Conservation (phyloP, 2,113 vertebrate genomes). For the Lepus timidus region DNA sequence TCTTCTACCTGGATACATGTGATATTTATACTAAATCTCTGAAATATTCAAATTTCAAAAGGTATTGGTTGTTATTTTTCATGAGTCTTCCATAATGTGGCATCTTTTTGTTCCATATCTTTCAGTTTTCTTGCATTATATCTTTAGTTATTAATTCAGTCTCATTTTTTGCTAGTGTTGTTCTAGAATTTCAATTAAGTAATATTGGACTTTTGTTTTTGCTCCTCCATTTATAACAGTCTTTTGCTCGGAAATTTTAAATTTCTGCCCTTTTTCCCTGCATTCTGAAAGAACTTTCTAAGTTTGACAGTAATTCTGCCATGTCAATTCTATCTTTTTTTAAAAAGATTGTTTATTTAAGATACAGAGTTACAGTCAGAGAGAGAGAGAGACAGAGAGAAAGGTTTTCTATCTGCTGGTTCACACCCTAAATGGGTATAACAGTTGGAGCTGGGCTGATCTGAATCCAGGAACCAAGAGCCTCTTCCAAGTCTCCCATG, state of each 20-base stretch:
- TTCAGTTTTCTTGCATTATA: neutral
- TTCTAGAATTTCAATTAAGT: conserved; percentile 27
- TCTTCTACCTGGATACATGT: neutral
- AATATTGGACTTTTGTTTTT: neutral
- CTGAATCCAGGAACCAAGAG: too few species aligned
- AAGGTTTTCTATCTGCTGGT: too few species aligned
- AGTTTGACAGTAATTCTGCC: neutral
- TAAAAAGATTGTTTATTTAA: too few species aligned
- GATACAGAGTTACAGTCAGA: too few species aligned
- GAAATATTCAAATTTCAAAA: conserved; percentile 33
- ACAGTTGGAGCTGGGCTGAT: too few species aligned
- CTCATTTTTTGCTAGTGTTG: neutral
- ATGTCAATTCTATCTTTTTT: neutral
- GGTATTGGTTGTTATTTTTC: neutral
- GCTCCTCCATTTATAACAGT: neutral
- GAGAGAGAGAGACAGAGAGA: too few species aligned
- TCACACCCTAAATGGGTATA: too few species aligned
- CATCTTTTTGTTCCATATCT: neutral
- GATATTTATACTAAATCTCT: neutral
- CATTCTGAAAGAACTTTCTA: neutral
- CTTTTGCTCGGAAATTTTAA: conserved; percentile 30
- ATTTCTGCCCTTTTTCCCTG: neutral
- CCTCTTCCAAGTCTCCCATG: too few species aligned
- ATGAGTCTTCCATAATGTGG: neutral
- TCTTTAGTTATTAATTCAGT: neutral